These are phyloP conservation scores for Alcedo atthis DNA, from an alignment of 2,797 vertebrate species.

Conservation along the genomic window DNA sequence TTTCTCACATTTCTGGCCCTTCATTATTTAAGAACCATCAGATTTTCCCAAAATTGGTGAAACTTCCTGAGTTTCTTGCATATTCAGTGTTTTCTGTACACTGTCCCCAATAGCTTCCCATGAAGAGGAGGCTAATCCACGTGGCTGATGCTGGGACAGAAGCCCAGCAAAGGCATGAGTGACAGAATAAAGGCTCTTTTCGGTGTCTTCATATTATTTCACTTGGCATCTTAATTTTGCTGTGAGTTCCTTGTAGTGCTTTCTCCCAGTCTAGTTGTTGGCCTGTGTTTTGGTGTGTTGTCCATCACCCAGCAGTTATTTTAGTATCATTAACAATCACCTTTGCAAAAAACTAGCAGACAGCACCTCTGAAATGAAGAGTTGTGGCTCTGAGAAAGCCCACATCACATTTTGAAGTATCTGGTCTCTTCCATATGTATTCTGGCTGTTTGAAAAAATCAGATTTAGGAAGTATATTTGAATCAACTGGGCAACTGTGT, in stretches of 20 bases:
- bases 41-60: neutral
- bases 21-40: neutral
- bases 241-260: neutral
- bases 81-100: neutral
- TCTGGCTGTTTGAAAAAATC: neutral
- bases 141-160: neutral
- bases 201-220: neutral
- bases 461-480: neutral
- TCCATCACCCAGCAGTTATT: neutral
- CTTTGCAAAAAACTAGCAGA: neutral
- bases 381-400: neutral
- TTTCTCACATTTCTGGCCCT: neutral
- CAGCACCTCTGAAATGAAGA: neutral
- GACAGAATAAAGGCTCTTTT: neutral
- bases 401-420: fast-evolving
- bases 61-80: neutral
- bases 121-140: neutral
- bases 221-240: neutral
- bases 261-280: fast-evolving
- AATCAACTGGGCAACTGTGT: neutral
- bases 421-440: neutral
- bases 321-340: neutral
- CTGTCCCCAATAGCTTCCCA: neutral
- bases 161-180: neutral
- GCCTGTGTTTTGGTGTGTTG: neutral